Percentiles rank a stretch among this genome's conserved stretches.
Conservation (phyloP, 2,888 invertebrate species). For the Dione vanillae region DNA sequence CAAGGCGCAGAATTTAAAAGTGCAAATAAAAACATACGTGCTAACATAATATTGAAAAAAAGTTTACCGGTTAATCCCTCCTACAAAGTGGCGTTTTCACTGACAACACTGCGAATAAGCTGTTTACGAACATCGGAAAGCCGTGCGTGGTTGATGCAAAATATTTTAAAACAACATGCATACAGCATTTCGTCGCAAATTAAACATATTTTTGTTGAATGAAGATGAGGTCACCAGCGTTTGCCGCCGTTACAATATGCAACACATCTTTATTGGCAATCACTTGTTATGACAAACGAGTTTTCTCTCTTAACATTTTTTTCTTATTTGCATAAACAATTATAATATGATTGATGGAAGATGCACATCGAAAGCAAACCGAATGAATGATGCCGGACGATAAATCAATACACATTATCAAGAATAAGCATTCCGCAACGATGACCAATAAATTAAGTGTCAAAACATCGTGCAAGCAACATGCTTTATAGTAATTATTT, state of each 20-base stretch:
- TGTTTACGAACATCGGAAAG: slow-evolving; percentile 82
- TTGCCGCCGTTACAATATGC: slow-evolving; percentile 45
- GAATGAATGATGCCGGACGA: slow-evolving; percentile 58
- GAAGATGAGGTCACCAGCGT: slow-evolving; percentile 51
- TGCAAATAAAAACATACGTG: slow-evolving; percentile 79
- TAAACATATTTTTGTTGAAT: slow-evolving; percentile 68
- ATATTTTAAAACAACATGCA: slow-evolving; percentile 78
- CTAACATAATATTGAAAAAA: slow-evolving; percentile 77
- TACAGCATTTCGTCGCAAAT: slow-evolving; percentile 77
- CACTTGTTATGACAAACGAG: slow-evolving; percentile 35
- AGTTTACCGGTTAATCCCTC: slow-evolving; percentile 80
- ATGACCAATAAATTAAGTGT: slow-evolving; percentile 57
- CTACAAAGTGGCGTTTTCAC: slow-evolving; percentile 75
- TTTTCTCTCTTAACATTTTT: slow-evolving; percentile 25
- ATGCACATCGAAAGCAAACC: slow-evolving; percentile 77
- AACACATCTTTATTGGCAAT: slow-evolving; percentile 36
- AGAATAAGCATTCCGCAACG: slow-evolving; percentile 67
- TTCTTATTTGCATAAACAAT: slow-evolving; percentile 42
- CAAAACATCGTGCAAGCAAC: slow-evolving; percentile 73
- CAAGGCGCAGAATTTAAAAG: slow-evolving; percentile 59
- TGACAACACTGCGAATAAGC: slow-evolving; percentile 82
- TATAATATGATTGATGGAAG: slow-evolving; percentile 57
- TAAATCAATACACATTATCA: slow-evolving; percentile 55
- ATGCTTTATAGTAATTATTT: slow-evolving; percentile 61
- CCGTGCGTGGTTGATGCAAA: slow-evolving; percentile 82